Evolutionary conservation across 1,140 invertebrate genomes (phyloP).

Genomic region (Polypedilum pembai): DNA sequence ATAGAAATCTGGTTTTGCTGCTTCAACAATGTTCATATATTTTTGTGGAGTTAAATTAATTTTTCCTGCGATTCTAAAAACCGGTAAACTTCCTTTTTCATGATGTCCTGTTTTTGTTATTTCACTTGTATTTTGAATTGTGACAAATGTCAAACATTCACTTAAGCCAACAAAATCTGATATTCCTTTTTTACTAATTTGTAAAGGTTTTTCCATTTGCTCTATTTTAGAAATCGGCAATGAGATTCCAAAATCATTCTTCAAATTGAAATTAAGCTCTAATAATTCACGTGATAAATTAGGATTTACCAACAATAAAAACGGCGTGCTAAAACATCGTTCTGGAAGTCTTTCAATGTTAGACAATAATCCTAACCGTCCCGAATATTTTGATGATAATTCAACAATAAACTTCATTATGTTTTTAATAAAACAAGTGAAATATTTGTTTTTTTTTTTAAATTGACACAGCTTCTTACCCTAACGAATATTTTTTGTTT

Average conservation of each 20-base stretch:
- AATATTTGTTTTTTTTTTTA: too few species aligned
- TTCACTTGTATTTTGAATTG: slow-evolving; percentile 58
- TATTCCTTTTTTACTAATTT: slow-evolving; percentile 46
- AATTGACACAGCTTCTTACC: too few species aligned
- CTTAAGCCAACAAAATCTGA: slow-evolving; percentile 53
- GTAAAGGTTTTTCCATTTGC: slow-evolving; percentile 48
- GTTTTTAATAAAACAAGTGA: too few species aligned
- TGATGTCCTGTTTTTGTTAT: slow-evolving; percentile 57
- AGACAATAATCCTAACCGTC: slow-evolving; percentile 48
- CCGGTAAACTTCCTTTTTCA: slow-evolving; percentile 54
- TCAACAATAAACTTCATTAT: slow-evolving; percentile 51
- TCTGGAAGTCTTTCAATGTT: slow-evolving; percentile 45
- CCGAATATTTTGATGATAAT: slow-evolving; percentile 44
- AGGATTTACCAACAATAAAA: slow-evolving; percentile 50
- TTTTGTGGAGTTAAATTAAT: slow-evolving; percentile 51
- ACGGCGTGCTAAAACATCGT: slow-evolving; percentile 46
- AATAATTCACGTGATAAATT: slow-evolving; percentile 58
- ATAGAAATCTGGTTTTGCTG: slow-evolving; percentile 70
- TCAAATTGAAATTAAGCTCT: slow-evolving; percentile 43
- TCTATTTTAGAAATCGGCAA: slow-evolving; percentile 46
- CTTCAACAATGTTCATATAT: slow-evolving; percentile 69
- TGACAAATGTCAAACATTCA: slow-evolving; percentile 53
- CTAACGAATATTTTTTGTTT: too few species aligned
- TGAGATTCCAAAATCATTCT: slow-evolving; percentile 50
- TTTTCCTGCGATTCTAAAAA: slow-evolving; percentile 68